Percentiles rank a stretch among this genome's conserved stretches.
These are phyloP conservation scores for Dicentrarchus labrax DNA, from an alignment of 2,113 vertebrate genomes.

Conservation along the genomic window DNA sequence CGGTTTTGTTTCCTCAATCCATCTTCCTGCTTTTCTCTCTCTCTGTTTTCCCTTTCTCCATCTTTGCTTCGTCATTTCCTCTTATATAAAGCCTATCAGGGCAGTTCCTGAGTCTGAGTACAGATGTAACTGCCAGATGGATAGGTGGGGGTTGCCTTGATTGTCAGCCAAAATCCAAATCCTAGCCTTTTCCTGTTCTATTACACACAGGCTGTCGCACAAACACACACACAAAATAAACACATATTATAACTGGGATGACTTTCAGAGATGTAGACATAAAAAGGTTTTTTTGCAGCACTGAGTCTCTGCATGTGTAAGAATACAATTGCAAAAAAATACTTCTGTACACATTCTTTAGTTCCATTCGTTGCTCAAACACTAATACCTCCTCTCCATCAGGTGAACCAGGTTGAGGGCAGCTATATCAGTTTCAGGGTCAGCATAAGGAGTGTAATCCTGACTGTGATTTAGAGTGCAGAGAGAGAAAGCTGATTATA, in stretches of 20 bases:
- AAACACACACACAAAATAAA: slow-evolving; percentile 10
- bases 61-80: not conserved
- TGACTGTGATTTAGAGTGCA: not conserved
- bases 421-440: slow-evolving; percentile 13
- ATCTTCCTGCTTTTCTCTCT: not conserved
- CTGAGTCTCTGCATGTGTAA: not conserved
- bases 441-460: slow-evolving; percentile 16
- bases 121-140: slow-evolving; percentile 63
- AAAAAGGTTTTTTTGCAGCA: not conserved
- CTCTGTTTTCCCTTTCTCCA: not conserved
- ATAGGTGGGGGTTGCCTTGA: slow-evolving; percentile 54
- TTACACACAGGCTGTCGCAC: not conserved
- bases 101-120: slow-evolving; percentile 17
- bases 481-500: slow-evolving; percentile 22
- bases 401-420: not conserved
- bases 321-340: not conserved
- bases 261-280: not conserved
- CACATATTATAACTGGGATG: not conserved
- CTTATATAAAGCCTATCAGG: slow-evolving; percentile 36
- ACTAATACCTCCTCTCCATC: not conserved
- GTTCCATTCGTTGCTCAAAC: not conserved
- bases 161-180: slow-evolving; percentile 50
- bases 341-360: not conserved
- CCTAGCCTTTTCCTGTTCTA: slow-evolving; percentile 3
- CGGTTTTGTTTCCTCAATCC: not conserved